Base-by-base conservation (phyloP, 2,113 vertebrate species). In the Micronycteris hirsuta region DNA sequence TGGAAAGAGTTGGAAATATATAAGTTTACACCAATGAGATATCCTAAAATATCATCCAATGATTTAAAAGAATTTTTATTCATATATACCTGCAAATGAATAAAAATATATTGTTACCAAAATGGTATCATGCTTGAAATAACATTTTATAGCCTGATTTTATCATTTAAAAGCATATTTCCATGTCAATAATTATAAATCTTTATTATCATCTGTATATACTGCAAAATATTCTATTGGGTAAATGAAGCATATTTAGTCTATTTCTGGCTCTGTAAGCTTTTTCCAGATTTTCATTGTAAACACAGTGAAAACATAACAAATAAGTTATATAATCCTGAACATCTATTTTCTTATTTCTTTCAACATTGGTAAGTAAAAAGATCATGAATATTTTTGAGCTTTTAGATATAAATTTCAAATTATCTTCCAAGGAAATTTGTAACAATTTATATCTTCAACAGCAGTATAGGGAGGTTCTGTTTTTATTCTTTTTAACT, bases 371-470 rank as follows among this genome's bases (percentile, higher is more conserved):
- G 36, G 78, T 74, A 15, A 93, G 0, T 70, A 14, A 47, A 63
- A 73, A 93, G 28, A 92, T 92, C 12, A 24, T n/a, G 15, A 92
- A 61, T 94, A 96, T 63, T 61, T 61, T 63, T 93, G 78, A 84
- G n/a, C 13, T 91, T 90, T 94, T 43, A 41, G 4, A 73, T 68
- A 41, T 52, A 70, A 26, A 77, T 81, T 82, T 36, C 17, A 94
- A 88, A 73, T 86, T 96, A 36, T 82, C 49, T 56, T 74, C 70
- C 24, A 56, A 24, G 33, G 70, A 89, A 56, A 36, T 45, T 36
- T 52, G 22, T 54, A 86, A 94, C 1, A 86, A 74, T 91, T 67
- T 80, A 86, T 22, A 8, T 17, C 28, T 26, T 91, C 7, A 73
- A 19, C 26, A 86, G 1, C 15, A 88, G 12, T 36, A 3, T 78